Conservation (phyloP, 2,797 vertebrate species). For the Melanogrammus aeglefinus region DNA sequence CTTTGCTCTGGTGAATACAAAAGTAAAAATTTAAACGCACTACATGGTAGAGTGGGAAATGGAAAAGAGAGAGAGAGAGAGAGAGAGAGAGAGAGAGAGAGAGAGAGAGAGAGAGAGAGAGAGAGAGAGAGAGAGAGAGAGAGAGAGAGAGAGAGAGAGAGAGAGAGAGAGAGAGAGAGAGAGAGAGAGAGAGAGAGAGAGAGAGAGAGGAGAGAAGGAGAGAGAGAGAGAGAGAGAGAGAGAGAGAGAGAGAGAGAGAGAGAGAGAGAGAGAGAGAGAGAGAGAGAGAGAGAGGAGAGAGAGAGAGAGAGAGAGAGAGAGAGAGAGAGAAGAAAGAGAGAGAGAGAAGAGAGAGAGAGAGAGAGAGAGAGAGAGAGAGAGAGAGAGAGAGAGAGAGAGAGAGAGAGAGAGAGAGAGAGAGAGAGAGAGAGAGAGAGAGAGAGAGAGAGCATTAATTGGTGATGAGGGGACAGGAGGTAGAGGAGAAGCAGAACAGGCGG, state of each 20-base stretch:
- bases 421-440: neutral
- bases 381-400: neutral
- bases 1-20: neutral
- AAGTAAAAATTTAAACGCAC: neutral
- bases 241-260: slow-evolving; percentile 1
- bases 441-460: slow-evolving; percentile 22
- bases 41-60: neutral
- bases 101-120: too few relatives aligned
- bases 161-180: slow-evolving; percentile 12
- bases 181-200: neutral
- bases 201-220: neutral
- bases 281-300: neutral
- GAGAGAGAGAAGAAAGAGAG: too few relatives aligned
- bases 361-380: neutral
- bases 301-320: slow-evolving; percentile 13
- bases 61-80: slow-evolving; percentile 9
- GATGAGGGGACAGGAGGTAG: slow-evolving; percentile 33
- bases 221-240: slow-evolving; percentile 5
- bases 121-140: too few relatives aligned
- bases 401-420: slow-evolving; percentile 7
- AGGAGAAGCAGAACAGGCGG: slow-evolving; percentile 12
- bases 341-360: too few relatives aligned
- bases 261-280: neutral
- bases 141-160: neutral
- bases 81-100: neutral